phyloP scores from a whole-genome alignment of 2,888 invertebrate species.

The Ametastegia equiseti region DNA sequence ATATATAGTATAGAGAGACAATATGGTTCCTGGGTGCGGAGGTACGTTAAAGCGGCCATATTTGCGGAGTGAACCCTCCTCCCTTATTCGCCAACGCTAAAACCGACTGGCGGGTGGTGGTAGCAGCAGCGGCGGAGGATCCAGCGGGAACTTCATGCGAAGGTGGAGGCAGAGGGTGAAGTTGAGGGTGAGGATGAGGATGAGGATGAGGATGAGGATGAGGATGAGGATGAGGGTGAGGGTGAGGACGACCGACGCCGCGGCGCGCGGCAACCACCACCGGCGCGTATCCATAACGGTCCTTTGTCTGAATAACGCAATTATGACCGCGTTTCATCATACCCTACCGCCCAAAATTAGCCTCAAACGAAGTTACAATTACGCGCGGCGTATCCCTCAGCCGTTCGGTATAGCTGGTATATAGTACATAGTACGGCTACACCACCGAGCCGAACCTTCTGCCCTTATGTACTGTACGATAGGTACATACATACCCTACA shows the following conservation, averaged over 20 bases:
- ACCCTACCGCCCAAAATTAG: conserved; percentile 73
- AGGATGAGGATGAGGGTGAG: conserved; percentile 60
- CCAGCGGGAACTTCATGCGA: background rate
- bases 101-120: conserved; percentile 59
- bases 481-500: background rate
- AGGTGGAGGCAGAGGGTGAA: too few species aligned
- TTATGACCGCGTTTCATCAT: conserved; percentile 76
- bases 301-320: conserved; percentile 75
- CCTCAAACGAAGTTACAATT: conserved; percentile 76
- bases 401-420: background rate
- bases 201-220: too few species aligned
- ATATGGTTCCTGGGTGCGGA: conserved; percentile 62
- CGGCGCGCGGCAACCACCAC: conserved; percentile 59
- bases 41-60: conserved; percentile 73
- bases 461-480: too few species aligned
- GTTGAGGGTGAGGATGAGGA: conserved; percentile 65
- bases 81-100: conserved; percentile 61
- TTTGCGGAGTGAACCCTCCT: conserved; percentile 67
- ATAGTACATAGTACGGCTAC: too few species aligned
- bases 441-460: too few species aligned
- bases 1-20: conserved; percentile 55
- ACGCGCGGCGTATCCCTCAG: conserved; percentile 56
- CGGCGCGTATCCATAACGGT: conserved; percentile 75
- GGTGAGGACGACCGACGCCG: conserved; percentile 55
- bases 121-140: conserved; percentile 5